These are phyloP conservation scores for Brachymystax lenok DNA, from an alignment of 2,797 vertebrate species.

Conservation along the genomic window DNA sequence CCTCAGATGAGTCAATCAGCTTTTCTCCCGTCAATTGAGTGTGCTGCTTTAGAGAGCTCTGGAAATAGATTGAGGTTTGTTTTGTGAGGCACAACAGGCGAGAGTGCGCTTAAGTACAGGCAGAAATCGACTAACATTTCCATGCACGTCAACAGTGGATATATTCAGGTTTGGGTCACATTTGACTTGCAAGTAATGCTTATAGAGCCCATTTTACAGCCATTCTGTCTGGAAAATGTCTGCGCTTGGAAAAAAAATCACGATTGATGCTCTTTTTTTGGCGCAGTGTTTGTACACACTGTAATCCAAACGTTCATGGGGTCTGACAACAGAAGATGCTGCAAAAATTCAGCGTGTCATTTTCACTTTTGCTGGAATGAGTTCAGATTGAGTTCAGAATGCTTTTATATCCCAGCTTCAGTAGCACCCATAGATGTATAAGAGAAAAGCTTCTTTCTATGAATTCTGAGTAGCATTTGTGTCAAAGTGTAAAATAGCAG, in stretches of 20 bases:
- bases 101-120: conserved; percentile 73
- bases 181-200: conserved; percentile 50
- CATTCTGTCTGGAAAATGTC: not conserved
- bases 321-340: conserved; percentile 3
- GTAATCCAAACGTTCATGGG: not conserved
- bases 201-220: conserved; percentile 50
- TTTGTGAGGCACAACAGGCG: conserved; percentile 63
- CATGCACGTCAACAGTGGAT: conserved; percentile 60
- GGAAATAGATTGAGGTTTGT: conserved; percentile 69
- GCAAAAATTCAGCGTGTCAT: not conserved
- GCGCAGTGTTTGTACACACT: not conserved
- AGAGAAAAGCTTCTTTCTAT: conserved; percentile 16
- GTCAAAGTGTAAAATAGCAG: conserved; percentile 40
- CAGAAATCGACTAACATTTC: conserved; percentile 65
- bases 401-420: conserved; percentile 10
- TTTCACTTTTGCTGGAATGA: not conserved
- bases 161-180: conserved; percentile 61
- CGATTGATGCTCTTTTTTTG: not conserved
- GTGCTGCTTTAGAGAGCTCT: conserved; percentile 65
- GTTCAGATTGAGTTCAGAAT: conserved; percentile 22
- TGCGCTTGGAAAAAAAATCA: conserved; percentile 19
- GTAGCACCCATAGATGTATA: not conserved
- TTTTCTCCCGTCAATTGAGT: conserved; percentile 66
- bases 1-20: conserved; percentile 62
- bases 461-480: conserved; percentile 50